Conservation (phyloP, 2,797 vertebrate genomes). For the Pangasius larnaudii region DNA sequence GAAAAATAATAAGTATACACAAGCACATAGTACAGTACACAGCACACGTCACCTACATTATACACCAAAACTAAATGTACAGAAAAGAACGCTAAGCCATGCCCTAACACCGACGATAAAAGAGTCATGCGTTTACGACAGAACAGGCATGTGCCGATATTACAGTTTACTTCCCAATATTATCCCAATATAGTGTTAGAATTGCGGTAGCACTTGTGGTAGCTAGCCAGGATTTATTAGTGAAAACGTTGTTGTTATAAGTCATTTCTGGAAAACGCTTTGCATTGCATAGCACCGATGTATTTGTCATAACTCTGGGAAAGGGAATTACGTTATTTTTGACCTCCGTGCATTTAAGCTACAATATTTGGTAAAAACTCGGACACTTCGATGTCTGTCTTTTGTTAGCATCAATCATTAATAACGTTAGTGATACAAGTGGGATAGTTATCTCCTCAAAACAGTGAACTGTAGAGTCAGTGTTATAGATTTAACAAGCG, state of each 20-base stretch:
- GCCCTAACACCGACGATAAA: constrained; percentile 23
- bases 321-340: not conserved
- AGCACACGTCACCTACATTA: constrained; percentile 23
- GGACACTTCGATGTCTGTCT: not conserved
- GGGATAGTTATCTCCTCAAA: not conserved
- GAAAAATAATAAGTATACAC: constrained; percentile 28
- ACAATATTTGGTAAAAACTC: not conserved
- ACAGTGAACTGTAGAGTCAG: not conserved
- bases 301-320: not conserved
- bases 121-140: constrained; percentile 2
- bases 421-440: not conserved
- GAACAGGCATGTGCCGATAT: constrained; percentile 24
- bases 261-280: not conserved
- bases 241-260: not conserved
- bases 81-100: constrained; percentile 39
- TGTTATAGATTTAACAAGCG: not conserved
- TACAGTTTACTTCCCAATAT: not conserved
- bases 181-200: not conserved
- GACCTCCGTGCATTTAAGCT: not conserved
- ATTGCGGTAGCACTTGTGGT: not conserved
- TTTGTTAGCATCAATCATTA: not conserved
- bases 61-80: constrained; percentile 43
- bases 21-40: constrained; percentile 44
- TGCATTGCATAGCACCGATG: not conserved
- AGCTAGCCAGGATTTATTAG: not conserved